Conservation (phyloP, 2,888 invertebrate genomes). For the Odontothrips loti region DNA sequence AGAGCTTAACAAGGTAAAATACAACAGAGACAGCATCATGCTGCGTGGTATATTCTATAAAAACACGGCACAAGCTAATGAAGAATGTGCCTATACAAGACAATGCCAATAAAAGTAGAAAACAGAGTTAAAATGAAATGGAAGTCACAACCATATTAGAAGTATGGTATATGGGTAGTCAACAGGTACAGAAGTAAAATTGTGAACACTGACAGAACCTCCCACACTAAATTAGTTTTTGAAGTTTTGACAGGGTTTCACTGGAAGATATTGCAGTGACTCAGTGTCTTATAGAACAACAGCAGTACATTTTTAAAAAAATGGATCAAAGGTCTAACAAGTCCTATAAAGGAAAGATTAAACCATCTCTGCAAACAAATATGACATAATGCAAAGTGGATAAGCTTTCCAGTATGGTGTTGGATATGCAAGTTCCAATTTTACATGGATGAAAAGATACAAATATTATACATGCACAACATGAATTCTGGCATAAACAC, state of each 20-base stretch:
- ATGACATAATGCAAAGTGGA: too few species aligned
- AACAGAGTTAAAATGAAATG: neutral
- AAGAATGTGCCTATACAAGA: neutral
- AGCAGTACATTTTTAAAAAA: neutral
- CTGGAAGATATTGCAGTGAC: neutral
- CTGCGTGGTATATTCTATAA: too few species aligned
- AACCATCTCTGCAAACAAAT: too few species aligned
- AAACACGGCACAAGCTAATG: neutral
- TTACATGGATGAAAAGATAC: neutral
- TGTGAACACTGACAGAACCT: neutral
- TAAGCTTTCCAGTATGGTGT: too few species aligned
- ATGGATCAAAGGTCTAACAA: neutral
- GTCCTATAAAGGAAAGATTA: too few species aligned
- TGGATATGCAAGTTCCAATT: too few species aligned
- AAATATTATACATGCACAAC: neutral
- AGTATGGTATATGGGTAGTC: neutral
- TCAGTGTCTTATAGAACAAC: neutral
- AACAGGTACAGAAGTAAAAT: neutral
- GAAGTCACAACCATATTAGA: neutral
- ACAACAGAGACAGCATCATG: too few species aligned
- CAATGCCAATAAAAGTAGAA: neutral
- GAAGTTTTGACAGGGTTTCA: too few species aligned
- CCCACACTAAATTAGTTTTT: neutral
- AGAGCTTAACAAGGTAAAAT: neutral
- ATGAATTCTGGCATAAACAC: neutral